Evolutionary conservation across 1,140 invertebrate genomes (phyloP), one percentile per base, ranked within the genome.

Genomic region (Stegodyphus mimosarum): DNA sequence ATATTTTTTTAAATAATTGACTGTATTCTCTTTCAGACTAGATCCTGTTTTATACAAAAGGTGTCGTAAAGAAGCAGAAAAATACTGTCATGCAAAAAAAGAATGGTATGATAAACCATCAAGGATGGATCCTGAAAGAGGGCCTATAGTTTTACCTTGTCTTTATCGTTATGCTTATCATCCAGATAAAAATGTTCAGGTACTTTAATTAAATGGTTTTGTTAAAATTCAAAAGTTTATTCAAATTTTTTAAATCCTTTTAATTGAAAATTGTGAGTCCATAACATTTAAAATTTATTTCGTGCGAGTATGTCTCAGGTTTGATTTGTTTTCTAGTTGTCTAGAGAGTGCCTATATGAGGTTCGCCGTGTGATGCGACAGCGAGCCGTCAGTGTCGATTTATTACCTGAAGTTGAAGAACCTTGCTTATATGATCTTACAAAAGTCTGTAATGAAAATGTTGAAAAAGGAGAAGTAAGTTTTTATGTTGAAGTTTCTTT

Each of bases 381-480:
- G 89, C 91, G 98, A 87, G 97, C 98, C 5, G 92, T 96, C 0
- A 96, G 94, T 89, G 97, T 99, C 6, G 95, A 99, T 90, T 92
- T 99, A 7, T 94, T 97, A 87, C 98, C 98, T 9, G 95, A 98
- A 91, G 95, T 99, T 83, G 97, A 99, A 91, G 94, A 95, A 89
- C 92, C 92, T 63, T 99, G 98, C 89, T 91, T 99, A 1, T 93
- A 94, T 86, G 96, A 99, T 89, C 92, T 99, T 5, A 94, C 95
- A 0, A 92, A 92, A 76, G 93, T 93, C 88, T 99, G 98, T 90
- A 94, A 94, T 73, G 94, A 96, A 75, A 94, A 95, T 90, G 95
- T 94, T 49, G 93, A 93, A 78, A 95, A 94, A 90, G 96, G 95
- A 71, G 95, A 96, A 91, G 96, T 91, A 88, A 84, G 87, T 83